A percentile compares a stretch with the other conserved stretches of the same genome.
These are phyloP conservation scores for Neodiprion virginianus DNA, from an alignment of 1,140 invertebrate species.

Conservation along the genomic window DNA sequence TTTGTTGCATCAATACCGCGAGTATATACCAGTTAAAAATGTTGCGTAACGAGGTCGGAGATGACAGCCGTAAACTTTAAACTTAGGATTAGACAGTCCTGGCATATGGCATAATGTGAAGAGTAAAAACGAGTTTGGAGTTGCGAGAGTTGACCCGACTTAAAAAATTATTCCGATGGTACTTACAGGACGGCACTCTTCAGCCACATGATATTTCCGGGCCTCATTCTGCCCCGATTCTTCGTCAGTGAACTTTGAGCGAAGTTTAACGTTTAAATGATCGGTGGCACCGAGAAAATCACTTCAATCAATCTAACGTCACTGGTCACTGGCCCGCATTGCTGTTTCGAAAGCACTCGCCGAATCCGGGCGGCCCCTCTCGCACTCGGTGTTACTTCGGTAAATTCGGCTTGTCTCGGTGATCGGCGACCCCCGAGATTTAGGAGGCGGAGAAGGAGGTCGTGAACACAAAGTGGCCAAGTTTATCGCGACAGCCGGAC, in stretches of 20 bases:
- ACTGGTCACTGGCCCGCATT: conserved; percentile 49
- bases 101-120: too few species aligned
- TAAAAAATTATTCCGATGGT: conserved; percentile 11
- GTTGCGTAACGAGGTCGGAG: too few species aligned
- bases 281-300: conserved; percentile 25
- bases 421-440: conserved; percentile 26
- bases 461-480: conserved; percentile 38
- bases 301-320: conserved; percentile 30
- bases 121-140: too few species aligned
- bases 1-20: too few species aligned
- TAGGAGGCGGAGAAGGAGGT: conserved; percentile 10
- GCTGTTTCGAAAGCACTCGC: conserved; percentile 29
- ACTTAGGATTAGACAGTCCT: too few species aligned
- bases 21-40: too few species aligned
- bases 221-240: conserved; percentile 34
- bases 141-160: too few species aligned
- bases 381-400: conserved; percentile 23
- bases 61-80: too few species aligned
- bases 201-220: conserved; percentile 54
- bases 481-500: conserved; percentile 6
- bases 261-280: conserved; percentile 24
- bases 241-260: conserved; percentile 14
- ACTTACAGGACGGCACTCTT: conserved; percentile 54
- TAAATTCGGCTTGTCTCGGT: conserved; percentile 27
- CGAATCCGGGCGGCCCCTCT: conserved; percentile 1